Evolutionary conservation across 1,140 invertebrate species (phyloP).

Genomic region (Trichonephila clavipes): DNA sequence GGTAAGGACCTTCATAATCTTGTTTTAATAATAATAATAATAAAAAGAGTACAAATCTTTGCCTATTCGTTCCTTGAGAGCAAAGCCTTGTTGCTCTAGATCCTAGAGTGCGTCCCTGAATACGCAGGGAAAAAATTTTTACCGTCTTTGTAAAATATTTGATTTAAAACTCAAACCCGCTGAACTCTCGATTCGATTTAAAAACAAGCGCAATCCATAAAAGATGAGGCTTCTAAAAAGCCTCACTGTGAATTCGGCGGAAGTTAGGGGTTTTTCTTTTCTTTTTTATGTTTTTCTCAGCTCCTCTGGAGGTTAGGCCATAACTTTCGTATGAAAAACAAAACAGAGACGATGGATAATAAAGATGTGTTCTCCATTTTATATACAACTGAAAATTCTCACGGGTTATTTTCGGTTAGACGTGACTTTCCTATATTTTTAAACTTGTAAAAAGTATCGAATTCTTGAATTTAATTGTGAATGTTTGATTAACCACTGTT

Average conservation of each 20-base stretch:
- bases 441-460: too few species aligned
- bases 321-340: neutral
- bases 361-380: neutral
- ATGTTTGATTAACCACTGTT: too few species aligned
- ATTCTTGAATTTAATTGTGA: too few species aligned
- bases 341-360: neutral
- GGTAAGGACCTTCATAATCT: too few species aligned
- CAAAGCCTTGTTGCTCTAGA: too few species aligned
- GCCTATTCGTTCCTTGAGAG: too few species aligned
- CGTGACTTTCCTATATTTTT: too few species aligned
- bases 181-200: neutral
- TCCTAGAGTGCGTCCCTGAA: neutral
- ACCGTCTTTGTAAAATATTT: neutral
- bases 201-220: conserved; percentile 20
- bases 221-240: neutral
- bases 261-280: neutral
- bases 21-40: too few species aligned
- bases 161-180: neutral
- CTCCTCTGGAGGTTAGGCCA: neutral
- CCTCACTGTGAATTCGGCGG: neutral
- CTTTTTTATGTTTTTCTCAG: neutral
- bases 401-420: too few species aligned
- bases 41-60: too few species aligned
- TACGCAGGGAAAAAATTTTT: neutral
- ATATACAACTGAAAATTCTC: too few species aligned